Conservation (phyloP, 35 echinoderm and acorn worm species). For the Diadema setosum region DNA sequence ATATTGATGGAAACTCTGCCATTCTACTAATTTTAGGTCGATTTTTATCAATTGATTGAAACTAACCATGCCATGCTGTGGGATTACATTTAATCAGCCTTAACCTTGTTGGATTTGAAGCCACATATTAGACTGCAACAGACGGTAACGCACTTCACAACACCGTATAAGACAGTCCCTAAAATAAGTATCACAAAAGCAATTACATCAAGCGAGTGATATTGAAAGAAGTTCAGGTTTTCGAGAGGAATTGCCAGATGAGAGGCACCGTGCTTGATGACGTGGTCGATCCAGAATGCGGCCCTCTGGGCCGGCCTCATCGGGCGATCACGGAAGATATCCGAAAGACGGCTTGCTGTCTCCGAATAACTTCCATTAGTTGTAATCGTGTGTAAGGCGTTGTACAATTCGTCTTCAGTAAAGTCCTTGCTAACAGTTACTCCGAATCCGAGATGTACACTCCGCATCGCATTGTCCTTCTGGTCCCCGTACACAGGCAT, state of each 20-base stretch:
- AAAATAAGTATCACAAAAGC: no score
- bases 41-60: no score
- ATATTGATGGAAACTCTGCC: no score
- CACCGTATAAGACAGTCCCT: no score
- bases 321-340: conserved; percentile 35
- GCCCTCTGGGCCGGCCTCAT: conserved; percentile 18
- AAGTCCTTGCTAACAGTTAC: background rate
- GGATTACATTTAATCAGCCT: no score
- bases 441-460: background rate
- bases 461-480: background rate
- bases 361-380: background rate
- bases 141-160: no score
- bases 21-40: no score
- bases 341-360: background rate
- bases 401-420: background rate
- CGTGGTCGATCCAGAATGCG: conserved; percentile 32
- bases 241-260: background rate
- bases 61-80: no score
- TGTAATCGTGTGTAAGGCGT: background rate
- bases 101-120: no score
- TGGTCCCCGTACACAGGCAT: background rate
- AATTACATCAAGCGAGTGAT: no score
- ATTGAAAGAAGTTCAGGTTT: conserved; percentile 38
- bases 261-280: conserved; percentile 21
- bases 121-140: no score